These are phyloP conservation scores for Dicyrtomina minuta DNA, from an alignment of 2,888 invertebrate genomes.

Conservation along the genomic window DNA sequence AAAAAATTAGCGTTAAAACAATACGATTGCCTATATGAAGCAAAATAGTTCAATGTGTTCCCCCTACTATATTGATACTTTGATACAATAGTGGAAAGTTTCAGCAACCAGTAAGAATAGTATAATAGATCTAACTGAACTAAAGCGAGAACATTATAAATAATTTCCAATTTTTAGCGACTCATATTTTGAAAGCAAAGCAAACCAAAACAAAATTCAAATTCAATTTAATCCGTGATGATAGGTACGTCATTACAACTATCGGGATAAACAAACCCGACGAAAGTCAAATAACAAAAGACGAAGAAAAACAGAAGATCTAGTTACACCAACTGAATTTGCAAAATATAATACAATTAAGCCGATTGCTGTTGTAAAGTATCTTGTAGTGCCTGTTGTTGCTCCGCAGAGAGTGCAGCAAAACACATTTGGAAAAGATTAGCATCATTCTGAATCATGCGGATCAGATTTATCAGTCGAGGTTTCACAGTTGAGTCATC, in stretches of 20 bases:
- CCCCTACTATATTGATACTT: too few relatives aligned
- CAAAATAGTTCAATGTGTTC: too few relatives aligned
- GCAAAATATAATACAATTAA: not conserved
- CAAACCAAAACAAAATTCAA: too few relatives aligned
- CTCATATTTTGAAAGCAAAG: too few relatives aligned
- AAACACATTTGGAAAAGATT: constrained; percentile 80
- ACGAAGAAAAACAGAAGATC: not conserved
- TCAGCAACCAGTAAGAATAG: too few relatives aligned
- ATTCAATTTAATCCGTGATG: too few relatives aligned
- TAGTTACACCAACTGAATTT: not conserved
- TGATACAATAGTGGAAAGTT: too few relatives aligned
- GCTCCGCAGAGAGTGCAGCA: constrained; percentile 72
- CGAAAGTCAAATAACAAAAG: not conserved
- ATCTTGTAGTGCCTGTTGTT: constrained; percentile 78
- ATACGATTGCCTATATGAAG: too few relatives aligned
- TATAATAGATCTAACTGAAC: too few relatives aligned
- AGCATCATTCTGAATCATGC: constrained; percentile 66
- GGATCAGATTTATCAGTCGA: constrained; percentile 49
- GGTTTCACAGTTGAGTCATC: constrained; percentile 58
- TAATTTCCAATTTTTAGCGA: too few relatives aligned
- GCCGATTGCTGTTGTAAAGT: constrained; percentile 27
- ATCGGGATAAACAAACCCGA: not conserved
- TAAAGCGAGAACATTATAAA: too few relatives aligned
- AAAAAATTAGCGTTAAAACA: too few relatives aligned
- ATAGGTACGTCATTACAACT: not conserved